These are phyloP conservation scores for Polymixis lichenea DNA, from an alignment of 2,888 invertebrate species.

Conservation along the genomic window DNA sequence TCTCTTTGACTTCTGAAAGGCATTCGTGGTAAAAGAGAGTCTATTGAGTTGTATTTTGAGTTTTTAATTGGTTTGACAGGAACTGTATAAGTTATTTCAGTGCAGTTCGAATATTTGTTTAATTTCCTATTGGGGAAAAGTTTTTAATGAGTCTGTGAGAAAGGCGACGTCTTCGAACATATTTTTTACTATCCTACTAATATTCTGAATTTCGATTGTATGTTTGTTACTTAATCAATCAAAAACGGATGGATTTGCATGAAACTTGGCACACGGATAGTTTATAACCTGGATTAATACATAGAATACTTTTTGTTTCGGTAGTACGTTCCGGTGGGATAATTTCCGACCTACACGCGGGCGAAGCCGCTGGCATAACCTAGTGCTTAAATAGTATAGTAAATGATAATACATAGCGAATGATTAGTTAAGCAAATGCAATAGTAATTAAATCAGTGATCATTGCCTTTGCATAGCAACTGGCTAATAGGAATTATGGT, in stretches of 20 bases:
- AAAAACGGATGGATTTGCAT: no score
- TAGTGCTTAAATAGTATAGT: no score
- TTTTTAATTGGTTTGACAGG: background rate
- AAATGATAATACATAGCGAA: background rate
- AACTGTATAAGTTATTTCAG: background rate
- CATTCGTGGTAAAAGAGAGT: background rate
- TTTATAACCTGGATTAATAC: no score
- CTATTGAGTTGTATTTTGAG: background rate
- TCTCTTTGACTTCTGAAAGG: slow-evolving; percentile 6
- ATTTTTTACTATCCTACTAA: no score
- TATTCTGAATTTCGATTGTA: no score
- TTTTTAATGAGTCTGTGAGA: background rate
- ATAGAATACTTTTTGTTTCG: no score
- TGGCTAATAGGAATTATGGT: slow-evolving; percentile 8
- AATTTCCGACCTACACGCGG: no score
- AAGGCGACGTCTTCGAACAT: background rate
- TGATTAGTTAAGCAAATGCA: slow-evolving; percentile 9
- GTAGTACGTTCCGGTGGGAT: no score
- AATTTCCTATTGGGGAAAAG: background rate
- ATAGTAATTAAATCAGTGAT: slow-evolving; percentile 11
- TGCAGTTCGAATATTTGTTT: background rate
- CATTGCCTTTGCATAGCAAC: background rate
- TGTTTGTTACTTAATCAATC: no score
- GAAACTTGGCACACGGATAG: no score
- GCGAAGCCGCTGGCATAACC: no score